Base-by-base conservation (phyloP, 2,888 invertebrate species). In the Catocala nupta region DNA sequence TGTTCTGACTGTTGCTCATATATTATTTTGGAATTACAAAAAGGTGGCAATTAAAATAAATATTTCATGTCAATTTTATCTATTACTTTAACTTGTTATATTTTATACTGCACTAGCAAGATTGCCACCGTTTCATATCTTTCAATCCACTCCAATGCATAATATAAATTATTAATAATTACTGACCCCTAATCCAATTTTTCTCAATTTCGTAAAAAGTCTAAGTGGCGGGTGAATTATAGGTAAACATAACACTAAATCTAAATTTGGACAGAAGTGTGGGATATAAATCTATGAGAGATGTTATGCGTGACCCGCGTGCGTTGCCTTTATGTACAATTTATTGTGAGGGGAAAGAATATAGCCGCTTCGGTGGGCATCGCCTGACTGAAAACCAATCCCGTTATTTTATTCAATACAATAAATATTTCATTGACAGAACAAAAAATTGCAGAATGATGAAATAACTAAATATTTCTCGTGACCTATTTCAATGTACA, bases 191-290 rank as follows among this genome's bases (percentile, higher is more conserved):
- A 59, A 65, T 65, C 61, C 67, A 58, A 71, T 74, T 67, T 83
- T 77, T 84, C 81, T 79, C 78, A 81, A 83, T 87, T 82, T 78
- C 69, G 73, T 73, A 80, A 84, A 84, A 81, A 55, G 56, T 55
- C 63, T 68, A 70, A 73, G 70, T 71, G 77, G 75, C 68, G 67
- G 74, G 69, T 89, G 88, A 90, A 81, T 88, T 90, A 91, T 86
- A 81, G 81, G 84, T 84, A 88, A 89, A 89, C 89, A 90, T 90
- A 90, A 89, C 88, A 91, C 87, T 93, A 92, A 92, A 93, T 93
- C 92, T 91, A 92, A 92, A 93, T 93, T 92, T 92, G 88, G 92
- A 91, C 90, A 92, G 90, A 90, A 92, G 90, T 92, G 90, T 88
- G 87, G 90, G 91, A 82, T 84, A 93, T 93, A 93, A 93, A 93